Conservation (phyloP, 2,113 vertebrate species). For the Pollachius pollachius region DNA sequence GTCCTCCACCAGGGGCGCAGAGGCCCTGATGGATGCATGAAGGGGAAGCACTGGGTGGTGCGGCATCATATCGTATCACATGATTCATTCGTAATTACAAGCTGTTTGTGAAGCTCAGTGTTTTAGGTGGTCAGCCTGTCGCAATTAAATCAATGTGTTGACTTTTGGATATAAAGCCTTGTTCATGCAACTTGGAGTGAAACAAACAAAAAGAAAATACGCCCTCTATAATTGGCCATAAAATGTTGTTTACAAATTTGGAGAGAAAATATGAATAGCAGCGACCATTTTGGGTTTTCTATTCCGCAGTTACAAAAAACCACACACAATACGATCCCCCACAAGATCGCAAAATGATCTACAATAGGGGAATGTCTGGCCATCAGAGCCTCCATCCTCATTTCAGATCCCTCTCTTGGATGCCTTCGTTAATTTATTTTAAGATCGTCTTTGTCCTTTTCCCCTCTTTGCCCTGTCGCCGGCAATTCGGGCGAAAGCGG, state of each 20-base stretch:
- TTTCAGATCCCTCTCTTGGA: constrained; percentile 47
- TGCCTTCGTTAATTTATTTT: constrained; percentile 61
- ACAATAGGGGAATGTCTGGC: constrained; percentile 16
- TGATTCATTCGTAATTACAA: too few species aligned
- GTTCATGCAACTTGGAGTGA: not conserved
- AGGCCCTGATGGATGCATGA: too few species aligned
- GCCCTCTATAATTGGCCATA: not conserved
- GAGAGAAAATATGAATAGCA: not conserved
- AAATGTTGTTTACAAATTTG: constrained; percentile 8
- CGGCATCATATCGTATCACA: too few species aligned
- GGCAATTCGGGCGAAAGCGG: constrained; percentile 52
- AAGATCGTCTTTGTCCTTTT: constrained; percentile 41
- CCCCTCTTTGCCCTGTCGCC: constrained; percentile 36
- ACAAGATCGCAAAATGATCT: constrained; percentile 15
- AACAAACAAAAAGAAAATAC: constrained; percentile 5
- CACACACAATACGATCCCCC: constrained; percentile 16
- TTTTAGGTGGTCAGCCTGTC: not conserved
- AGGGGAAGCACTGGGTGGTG: too few species aligned
- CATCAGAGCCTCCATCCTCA: constrained; percentile 10
- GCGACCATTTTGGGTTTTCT: constrained; percentile 10
- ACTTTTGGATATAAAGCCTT: not conserved
- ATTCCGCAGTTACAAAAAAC: constrained; percentile 6
- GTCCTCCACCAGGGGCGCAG: too few species aligned
- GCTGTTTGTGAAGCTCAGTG: too few species aligned
- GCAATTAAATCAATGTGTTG: not conserved